A percentile compares a stretch with the other conserved stretches of the same genome.
Conservation (phyloP, 2,797 vertebrate species). For the Enteromius treurensis region DNA sequence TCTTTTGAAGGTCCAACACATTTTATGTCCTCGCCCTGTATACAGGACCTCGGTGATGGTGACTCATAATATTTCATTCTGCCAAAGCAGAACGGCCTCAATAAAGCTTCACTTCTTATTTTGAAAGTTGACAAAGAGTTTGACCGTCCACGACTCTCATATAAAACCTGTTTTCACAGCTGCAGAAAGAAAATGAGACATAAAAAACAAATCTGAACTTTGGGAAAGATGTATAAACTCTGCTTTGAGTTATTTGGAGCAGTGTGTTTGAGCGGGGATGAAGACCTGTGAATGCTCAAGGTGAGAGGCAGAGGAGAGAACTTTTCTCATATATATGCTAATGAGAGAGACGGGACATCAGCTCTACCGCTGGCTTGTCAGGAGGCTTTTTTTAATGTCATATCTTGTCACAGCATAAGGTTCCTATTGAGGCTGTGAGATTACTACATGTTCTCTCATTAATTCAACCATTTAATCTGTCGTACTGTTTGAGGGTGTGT, state of each 20-base stretch:
- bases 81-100: constrained; percentile 35
- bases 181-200: constrained; percentile 32
- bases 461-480: constrained; percentile 57
- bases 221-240: constrained; percentile 29
- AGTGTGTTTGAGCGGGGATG: constrained; percentile 28
- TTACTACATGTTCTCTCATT: constrained; percentile 64
- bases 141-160: constrained; percentile 33
- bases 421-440: constrained; percentile 66
- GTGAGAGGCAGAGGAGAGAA: constrained; percentile 61
- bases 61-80: constrained; percentile 44
- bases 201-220: constrained; percentile 3
- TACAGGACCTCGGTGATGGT: constrained; percentile 29
- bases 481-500: constrained; percentile 19
- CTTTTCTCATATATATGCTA: constrained; percentile 84
- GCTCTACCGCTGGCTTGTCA: constrained; percentile 61
- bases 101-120: constrained; percentile 38
- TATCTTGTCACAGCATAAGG: constrained; percentile 73
- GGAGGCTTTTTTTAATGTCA: constrained; percentile 64
- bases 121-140: constrained; percentile 39
- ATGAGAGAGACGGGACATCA: constrained; percentile 71
- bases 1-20: constrained; percentile 13
- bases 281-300: constrained; percentile 65
- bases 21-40: constrained; percentile 24
- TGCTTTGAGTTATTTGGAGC: constrained; percentile 43
- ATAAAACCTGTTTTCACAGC: constrained; percentile 44